These are phyloP conservation scores for Pelmatolapia mariae DNA, from an alignment of 2,113 vertebrate species.

Conservation along the genomic window DNA sequence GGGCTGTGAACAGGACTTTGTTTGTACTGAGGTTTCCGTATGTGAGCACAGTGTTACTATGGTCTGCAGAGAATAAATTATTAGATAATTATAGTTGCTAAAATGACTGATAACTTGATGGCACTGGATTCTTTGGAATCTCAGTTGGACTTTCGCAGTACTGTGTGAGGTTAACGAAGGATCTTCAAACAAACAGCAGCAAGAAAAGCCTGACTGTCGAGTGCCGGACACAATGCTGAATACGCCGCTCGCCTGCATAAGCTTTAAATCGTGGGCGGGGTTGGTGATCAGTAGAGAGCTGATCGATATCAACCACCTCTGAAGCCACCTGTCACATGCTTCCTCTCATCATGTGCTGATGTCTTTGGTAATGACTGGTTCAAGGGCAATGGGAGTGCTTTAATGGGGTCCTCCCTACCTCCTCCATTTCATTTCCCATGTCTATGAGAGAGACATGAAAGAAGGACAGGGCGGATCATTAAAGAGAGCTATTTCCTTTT, in stretches of 20 bases:
- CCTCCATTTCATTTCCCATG: constrained; percentile 26
- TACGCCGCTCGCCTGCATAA: accelerated
- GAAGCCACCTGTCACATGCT: background rate
- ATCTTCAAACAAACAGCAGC: background rate
- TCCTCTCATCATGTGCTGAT: background rate
- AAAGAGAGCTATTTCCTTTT: constrained; percentile 2
- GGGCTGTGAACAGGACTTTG: background rate
- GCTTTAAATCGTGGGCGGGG: background rate
- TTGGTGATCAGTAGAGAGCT: background rate
- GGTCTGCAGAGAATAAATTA: background rate
- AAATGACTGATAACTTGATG: background rate
- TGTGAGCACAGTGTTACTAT: background rate
- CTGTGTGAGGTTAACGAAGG: background rate
- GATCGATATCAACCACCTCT: background rate
- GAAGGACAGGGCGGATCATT: constrained; percentile 14
- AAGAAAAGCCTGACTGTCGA: background rate
- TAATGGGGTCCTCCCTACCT: constrained; percentile 14
- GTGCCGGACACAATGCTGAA: background rate
- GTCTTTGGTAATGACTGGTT: constrained; percentile 10
- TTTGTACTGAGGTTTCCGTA: background rate
- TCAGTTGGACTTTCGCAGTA: background rate
- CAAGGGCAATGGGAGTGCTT: constrained; percentile 40
- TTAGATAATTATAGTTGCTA: background rate
- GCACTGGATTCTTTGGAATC: background rate
- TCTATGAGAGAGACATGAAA: constrained; percentile 8